phyloP scores from a whole-genome alignment of 2,797 vertebrate genomes.

The Peromyscus melanophrys region DNA sequence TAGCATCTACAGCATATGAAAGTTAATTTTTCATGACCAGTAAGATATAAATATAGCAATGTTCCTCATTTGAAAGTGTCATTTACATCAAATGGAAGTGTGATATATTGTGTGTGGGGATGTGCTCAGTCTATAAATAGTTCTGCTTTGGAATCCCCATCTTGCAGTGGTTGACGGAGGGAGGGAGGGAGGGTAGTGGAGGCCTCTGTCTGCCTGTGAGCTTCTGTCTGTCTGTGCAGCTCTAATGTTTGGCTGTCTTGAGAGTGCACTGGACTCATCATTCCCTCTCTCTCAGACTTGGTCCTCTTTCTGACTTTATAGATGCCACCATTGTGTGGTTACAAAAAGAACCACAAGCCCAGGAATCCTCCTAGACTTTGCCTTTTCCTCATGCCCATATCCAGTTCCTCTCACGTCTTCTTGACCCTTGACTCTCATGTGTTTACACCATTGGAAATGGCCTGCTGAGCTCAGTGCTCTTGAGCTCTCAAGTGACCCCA shows the following conservation, averaged over 20 bases:
- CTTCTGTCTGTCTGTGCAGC: not conserved
- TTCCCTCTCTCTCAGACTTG: not conserved
- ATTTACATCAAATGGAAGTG: slow-evolving; percentile 67
- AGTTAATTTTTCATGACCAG: slow-evolving; percentile 73
- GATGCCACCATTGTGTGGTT: not conserved
- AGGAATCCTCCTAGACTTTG: not conserved
- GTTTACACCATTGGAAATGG: not conserved
- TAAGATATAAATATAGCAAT: slow-evolving; percentile 78
- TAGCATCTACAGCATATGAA: slow-evolving; percentile 47
- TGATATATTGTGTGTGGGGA: not conserved
- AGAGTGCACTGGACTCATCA: not conserved
- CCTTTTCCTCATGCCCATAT: not conserved
- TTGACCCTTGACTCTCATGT: not conserved
- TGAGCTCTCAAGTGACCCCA: not conserved
- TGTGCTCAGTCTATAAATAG: slow-evolving; percentile 64
- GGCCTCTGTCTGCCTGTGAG: slow-evolving; percentile 35
- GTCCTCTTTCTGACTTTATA: not conserved
- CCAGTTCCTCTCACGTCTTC: not conserved
- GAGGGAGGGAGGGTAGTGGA: not conserved
- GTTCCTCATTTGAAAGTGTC: slow-evolving; percentile 73
- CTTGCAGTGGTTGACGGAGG: not conserved
- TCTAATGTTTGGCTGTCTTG: slow-evolving; percentile 4
- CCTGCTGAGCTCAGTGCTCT: not conserved
- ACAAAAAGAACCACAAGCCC: not conserved
- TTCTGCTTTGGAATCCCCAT: not conserved